Conservation (phyloP, 2,888 invertebrate species). For the Trichogramma evanescens region DNA sequence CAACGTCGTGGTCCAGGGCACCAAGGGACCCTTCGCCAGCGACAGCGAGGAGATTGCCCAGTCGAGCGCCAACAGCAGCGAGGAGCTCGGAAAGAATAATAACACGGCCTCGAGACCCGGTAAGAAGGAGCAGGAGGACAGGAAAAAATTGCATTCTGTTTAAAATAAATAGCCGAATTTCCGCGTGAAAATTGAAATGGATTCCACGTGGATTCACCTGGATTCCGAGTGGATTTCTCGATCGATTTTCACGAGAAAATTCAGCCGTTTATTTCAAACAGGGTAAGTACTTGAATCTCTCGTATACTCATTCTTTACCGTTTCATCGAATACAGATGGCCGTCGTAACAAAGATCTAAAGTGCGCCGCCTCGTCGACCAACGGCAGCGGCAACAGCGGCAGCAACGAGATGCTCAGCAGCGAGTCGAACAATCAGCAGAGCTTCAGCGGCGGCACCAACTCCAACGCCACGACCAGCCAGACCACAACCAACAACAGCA, state of each 20-base stretch:
- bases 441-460: slow-evolving; percentile 48
- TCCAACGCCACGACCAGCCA: slow-evolving; percentile 48
- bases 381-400: slow-evolving; percentile 55
- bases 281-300: too few relatives aligned
- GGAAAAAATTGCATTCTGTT: not conserved
- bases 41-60: slow-evolving; percentile 36
- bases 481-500: slow-evolving; percentile 29
- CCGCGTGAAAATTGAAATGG: too few relatives aligned
- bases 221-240: too few relatives aligned
- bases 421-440: slow-evolving; percentile 54
- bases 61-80: slow-evolving; percentile 28
- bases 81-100: slow-evolving; percentile 30
- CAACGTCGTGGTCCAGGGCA: slow-evolving; percentile 27
- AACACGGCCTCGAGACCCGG: slow-evolving; percentile 4
- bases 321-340: not conserved
- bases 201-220: not conserved
- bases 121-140: not conserved
- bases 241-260: too few relatives aligned
- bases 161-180: not conserved
- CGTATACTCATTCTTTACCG: too few relatives aligned
- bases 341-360: slow-evolving; percentile 38
- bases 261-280: too few relatives aligned
- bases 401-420: slow-evolving; percentile 58
- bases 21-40: slow-evolving; percentile 27
- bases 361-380: slow-evolving; percentile 47